Conservation (phyloP, 2,797 vertebrate genomes). For the Heliangelus exortis region DNA sequence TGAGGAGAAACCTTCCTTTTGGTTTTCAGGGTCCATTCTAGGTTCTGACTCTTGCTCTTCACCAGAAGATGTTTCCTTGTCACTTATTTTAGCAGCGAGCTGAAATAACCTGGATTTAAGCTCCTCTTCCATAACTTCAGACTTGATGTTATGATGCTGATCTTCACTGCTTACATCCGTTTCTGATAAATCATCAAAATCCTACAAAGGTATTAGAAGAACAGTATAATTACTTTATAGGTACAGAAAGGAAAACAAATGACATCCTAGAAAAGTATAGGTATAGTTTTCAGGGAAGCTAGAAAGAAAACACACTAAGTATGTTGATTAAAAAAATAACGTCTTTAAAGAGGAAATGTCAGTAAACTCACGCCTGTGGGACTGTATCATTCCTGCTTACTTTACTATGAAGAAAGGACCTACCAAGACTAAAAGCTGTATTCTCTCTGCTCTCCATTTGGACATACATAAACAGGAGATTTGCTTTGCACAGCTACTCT, state of each 20-base stretch:
- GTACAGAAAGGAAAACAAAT: neutral
- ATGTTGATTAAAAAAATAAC: neutral
- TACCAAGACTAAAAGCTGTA: neutral
- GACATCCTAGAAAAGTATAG: neutral
- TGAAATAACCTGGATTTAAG: conserved; percentile 81
- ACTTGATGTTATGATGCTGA: conserved; percentile 60
- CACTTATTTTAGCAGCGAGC: conserved; percentile 82
- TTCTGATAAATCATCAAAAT: conserved; percentile 73
- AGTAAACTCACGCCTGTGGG: neutral
- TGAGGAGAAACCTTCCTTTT: conserved; percentile 71
- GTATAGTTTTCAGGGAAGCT: neutral
- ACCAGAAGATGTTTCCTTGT: conserved; percentile 87
- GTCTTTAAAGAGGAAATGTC: neutral
- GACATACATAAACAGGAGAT: neutral
- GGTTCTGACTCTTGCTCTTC: conserved; percentile 83
- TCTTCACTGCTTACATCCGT: conserved; percentile 76
- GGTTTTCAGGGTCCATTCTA: conserved; percentile 65
- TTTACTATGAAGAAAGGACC: neutral
- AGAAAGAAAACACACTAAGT: neutral
- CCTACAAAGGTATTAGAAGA: conserved; percentile 57
- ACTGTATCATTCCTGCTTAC: neutral
- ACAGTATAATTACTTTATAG: neutral
- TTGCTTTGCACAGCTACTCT: neutral
- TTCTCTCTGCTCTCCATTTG: neutral
- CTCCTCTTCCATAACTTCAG: conserved; percentile 78